Conservation (phyloP, 2,113 vertebrate species). For the Pimephales promelas region DNA sequence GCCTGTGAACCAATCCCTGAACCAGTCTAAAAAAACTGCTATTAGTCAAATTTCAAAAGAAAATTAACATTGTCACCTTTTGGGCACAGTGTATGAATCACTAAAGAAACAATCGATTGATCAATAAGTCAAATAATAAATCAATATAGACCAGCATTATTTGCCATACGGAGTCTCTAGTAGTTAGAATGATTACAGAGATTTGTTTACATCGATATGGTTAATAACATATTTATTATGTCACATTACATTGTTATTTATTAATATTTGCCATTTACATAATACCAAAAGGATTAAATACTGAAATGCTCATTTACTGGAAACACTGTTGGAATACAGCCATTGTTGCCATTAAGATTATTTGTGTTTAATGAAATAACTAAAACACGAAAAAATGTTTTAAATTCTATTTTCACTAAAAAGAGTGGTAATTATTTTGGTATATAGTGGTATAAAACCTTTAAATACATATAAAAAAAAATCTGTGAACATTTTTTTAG, state of each 20-base stretch:
- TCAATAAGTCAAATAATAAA: constrained; percentile 33
- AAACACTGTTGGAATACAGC: no score
- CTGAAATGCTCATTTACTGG: neutral
- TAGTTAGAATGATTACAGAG: constrained; percentile 9
- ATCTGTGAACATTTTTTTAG: neutral
- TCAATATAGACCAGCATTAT: constrained; percentile 21
- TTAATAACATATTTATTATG: neutral
- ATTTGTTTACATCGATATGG: neutral
- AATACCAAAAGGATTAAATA: no score
- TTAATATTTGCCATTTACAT: neutral
- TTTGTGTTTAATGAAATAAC: neutral
- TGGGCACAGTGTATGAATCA: constrained; percentile 14
- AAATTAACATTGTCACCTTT: constrained; percentile 41
- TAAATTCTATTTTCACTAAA: neutral
- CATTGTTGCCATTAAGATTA: neutral
- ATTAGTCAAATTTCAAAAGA: constrained; percentile 43
- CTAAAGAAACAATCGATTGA: constrained; percentile 11
- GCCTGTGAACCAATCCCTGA: constrained; percentile 52
- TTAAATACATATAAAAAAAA: neutral
- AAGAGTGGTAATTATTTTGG: neutral
- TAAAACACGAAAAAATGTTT: neutral
- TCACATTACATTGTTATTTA: neutral
- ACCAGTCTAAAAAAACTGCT: constrained; percentile 32
- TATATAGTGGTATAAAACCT: neutral
- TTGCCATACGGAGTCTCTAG: neutral